Conservation (phyloP, 2,888 invertebrate genomes). For the Caenorhabditis sulstoni region DNA sequence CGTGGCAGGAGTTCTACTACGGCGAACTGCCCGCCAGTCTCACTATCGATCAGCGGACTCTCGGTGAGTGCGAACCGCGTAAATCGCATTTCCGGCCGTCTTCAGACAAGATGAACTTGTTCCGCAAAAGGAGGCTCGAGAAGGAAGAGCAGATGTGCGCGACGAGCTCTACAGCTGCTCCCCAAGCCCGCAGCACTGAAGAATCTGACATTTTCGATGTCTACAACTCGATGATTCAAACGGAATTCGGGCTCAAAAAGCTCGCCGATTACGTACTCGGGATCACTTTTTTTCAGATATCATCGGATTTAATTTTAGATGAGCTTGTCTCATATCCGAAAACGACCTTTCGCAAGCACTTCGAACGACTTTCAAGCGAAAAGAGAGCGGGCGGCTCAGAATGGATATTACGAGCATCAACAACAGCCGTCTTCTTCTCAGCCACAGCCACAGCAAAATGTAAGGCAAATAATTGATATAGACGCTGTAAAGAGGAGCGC, state of each 20-base stretch:
- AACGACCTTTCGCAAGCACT: neutral
- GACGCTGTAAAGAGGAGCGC: slow-evolving; percentile 47
- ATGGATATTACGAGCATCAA: slow-evolving; percentile 17
- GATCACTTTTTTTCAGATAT: neutral
- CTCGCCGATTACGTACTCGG: slow-evolving; percentile 13
- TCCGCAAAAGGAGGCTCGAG: slow-evolving; percentile 26
- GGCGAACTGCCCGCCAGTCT: slow-evolving; percentile 43
- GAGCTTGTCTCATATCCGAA: slow-evolving; percentile 12
- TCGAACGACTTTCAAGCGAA: neutral
- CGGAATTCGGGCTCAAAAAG: slow-evolving; percentile 44
- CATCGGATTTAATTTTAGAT: slow-evolving; percentile 25
- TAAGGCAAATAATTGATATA: slow-evolving; percentile 46
- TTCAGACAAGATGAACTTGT: slow-evolving; percentile 45
- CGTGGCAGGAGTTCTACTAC: slow-evolving; percentile 44
- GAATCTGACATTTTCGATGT: slow-evolving; percentile 24
- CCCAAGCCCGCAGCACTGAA: too few species aligned
- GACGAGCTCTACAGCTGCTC: too few species aligned
- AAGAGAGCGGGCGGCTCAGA: slow-evolving; percentile 20
- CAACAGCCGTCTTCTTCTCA: slow-evolving; percentile 1
- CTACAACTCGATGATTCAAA: slow-evolving; percentile 30
- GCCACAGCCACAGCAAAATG: slow-evolving; percentile 36
- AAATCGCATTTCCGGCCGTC: slow-evolving; percentile 23
- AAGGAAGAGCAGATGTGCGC: neutral
- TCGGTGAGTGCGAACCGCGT: slow-evolving; percentile 21
- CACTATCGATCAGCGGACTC: slow-evolving; percentile 27